A percentile compares a stretch with the other conserved stretches of the same genome.
These are phyloP conservation scores for Drosophila sp. DNA, from an alignment of 1,140 invertebrate species.

Conservation along the genomic window DNA sequence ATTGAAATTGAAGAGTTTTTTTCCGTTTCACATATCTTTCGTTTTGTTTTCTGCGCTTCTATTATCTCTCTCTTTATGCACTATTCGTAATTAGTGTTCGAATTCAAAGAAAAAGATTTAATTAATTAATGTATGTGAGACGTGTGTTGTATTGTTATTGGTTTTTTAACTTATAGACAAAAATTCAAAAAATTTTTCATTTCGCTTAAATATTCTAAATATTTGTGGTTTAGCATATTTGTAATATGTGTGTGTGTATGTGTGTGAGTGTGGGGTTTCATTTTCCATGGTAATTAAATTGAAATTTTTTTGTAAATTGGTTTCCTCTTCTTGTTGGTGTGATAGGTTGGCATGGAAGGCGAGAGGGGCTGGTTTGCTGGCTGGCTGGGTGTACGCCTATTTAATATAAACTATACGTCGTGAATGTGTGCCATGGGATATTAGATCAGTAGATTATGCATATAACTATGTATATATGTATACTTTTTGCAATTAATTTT, in stretches of 20 bases:
- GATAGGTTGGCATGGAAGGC: constrained; percentile 14
- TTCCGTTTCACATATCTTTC: neutral
- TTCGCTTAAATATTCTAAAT: constrained; percentile 57
- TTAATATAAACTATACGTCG: constrained; percentile 22
- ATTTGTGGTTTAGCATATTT: constrained; percentile 66
- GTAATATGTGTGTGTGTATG: constrained; percentile 45
- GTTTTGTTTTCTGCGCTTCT: constrained; percentile 28
- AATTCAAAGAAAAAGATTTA: constrained; percentile 59
- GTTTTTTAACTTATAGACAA: constrained; percentile 59
- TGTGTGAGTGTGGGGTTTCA: constrained; percentile 1
- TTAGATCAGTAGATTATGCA: neutral
- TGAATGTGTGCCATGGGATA: constrained; percentile 11
- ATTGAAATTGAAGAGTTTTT: constrained; percentile 62
- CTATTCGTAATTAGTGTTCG: constrained; percentile 46
- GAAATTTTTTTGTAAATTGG: constrained; percentile 17
- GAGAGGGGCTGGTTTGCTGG: constrained; percentile 7
- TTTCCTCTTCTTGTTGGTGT: constrained; percentile 6
- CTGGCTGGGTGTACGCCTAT: constrained; percentile 25
- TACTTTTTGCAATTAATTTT: constrained; percentile 54
- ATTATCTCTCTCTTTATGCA: constrained; percentile 39
- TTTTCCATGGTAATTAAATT: constrained; percentile 42
- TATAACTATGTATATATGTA: constrained; percentile 56
- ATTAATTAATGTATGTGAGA: constrained; percentile 49
- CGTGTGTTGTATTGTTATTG: constrained; percentile 11
- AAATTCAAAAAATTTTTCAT: constrained; percentile 62